Base-by-base conservation (phyloP, 2,113 vertebrate species). In the Phocoena sinus region DNA sequence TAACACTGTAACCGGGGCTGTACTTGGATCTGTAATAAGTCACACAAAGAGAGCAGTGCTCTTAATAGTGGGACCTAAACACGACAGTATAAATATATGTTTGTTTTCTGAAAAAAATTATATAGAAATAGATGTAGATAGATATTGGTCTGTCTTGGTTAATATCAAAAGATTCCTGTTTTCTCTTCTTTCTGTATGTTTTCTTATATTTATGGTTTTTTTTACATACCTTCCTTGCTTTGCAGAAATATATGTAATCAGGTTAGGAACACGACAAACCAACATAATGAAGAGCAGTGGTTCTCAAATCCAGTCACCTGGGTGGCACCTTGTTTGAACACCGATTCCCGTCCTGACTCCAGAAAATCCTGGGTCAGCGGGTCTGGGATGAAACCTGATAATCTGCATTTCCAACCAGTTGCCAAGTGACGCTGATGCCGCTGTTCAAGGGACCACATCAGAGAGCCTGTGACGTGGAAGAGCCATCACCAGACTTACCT, bases 21-120 rank as follows among this genome's bases (percentile, higher is more conserved):
- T 92, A 79, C 41, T 25, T 97, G 88, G 71, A 79, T 82, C 93
- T 1, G 36, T 44, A 81, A 79, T 85, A 97, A 91, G 95, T 97
- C 89, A 97, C 62, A 67, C 62, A 23, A 91, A 68, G 20, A 80
- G 56, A 97, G 33, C 28, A 25, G 20, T 23, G 31, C 3, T 95
- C 73, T 95, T 73, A 92, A 36, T 56, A 33, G 13, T 76, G 26
- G 3, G 17, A 56, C 3, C 41, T 89, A 67, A 97, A 96, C 41
- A 10, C 90, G 94, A 44, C 5, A 67, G 58, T 86, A 86, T 71
- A 91, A 70, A 93, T 17, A 77, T 28, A 94, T 81, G 79, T 0
- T 3, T 98, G 28, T 56, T 8, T n/a, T 95, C 25, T 26, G 25
- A 65, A 94, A 89, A 85, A 96, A 68, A 63, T 11, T 73, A 2